Evolutionary conservation across 1,140 invertebrate species (phyloP).

Genomic region (Nebria ingens): DNA sequence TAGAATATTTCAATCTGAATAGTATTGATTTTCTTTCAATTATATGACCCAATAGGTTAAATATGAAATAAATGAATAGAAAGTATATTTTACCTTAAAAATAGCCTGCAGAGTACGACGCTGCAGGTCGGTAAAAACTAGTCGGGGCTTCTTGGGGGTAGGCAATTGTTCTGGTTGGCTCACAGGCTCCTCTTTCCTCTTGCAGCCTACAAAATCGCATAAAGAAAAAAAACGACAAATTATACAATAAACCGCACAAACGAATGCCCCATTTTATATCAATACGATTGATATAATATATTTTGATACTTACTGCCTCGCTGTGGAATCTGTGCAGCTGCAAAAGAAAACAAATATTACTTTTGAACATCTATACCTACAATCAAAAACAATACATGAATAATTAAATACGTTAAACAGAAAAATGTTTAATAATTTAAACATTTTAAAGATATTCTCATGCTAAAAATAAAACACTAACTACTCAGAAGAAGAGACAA

Average conservation of each 20-base stretch:
- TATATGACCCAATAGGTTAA: no score
- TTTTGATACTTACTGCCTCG: constrained; percentile 65
- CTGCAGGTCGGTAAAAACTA: constrained; percentile 99
- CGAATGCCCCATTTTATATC: constrained; percentile 8
- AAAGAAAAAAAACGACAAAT: constrained; percentile 14
- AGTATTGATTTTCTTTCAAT: no score
- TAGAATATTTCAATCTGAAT: no score
- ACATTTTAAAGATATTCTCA: no score
- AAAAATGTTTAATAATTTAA: no score
- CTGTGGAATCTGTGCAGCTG: constrained; percentile 82
- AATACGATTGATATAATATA: constrained; percentile 7
- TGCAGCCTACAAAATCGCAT: constrained; percentile 72
- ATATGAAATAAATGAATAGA: no score
- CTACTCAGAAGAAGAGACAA: no score
- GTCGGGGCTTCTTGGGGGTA: constrained; percentile 95
- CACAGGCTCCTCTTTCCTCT: constrained; percentile 93
- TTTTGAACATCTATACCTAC: no score
- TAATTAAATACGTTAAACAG: no score
- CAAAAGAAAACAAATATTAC: constrained; percentile 50
- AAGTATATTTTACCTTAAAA: constrained; percentile 88
- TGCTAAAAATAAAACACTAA: no score
- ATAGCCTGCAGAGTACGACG: constrained; percentile 98
- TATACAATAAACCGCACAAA: constrained; percentile 11
- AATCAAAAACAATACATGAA: no score
- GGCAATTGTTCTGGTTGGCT: constrained; percentile 66